Percentiles rank a stretch among this genome's conserved stretches.
Conservation (phyloP, 2,888 invertebrate genomes). For the Augochlorella aurata region DNA sequence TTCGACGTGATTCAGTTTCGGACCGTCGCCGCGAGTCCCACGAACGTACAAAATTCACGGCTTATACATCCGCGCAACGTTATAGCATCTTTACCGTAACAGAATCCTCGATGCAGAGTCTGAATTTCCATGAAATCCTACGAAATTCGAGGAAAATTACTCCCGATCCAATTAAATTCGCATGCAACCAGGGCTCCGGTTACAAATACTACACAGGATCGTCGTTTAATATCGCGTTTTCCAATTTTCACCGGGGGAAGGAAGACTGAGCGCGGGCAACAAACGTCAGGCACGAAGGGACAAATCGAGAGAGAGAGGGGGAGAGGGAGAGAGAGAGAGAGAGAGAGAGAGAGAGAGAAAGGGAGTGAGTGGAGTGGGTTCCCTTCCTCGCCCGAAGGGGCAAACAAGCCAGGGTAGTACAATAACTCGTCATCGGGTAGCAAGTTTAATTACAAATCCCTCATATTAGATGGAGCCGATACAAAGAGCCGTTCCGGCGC, state of each 20-base stretch:
- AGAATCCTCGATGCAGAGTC: neutral
- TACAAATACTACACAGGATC: neutral
- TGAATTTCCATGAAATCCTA: neutral
- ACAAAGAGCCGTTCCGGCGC: constrained; percentile 39
- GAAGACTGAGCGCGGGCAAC: neutral
- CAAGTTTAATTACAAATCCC: constrained; percentile 48
- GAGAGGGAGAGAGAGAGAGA: neutral
- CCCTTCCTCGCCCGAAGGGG: constrained; percentile 5
- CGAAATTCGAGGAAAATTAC: neutral
- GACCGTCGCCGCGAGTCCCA: neutral
- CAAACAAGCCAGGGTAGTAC: constrained; percentile 17
- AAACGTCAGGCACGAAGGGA: neutral
- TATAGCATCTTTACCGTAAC: neutral
- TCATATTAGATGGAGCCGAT: constrained; percentile 45
- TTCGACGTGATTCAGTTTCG: neutral
- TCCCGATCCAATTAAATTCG: neutral
- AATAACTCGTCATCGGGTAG: constrained; percentile 37
- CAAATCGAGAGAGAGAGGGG: neutral
- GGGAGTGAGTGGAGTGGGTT: neutral
- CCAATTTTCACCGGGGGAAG: neutral
- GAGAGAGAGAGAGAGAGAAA: too few species aligned
- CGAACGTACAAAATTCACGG: neutral
- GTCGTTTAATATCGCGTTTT: neutral
- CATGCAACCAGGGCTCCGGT: too few species aligned
- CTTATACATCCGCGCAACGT: neutral